Evolutionary conservation across 1,140 invertebrate genomes (phyloP).

Genomic region (Physella acuta): DNA sequence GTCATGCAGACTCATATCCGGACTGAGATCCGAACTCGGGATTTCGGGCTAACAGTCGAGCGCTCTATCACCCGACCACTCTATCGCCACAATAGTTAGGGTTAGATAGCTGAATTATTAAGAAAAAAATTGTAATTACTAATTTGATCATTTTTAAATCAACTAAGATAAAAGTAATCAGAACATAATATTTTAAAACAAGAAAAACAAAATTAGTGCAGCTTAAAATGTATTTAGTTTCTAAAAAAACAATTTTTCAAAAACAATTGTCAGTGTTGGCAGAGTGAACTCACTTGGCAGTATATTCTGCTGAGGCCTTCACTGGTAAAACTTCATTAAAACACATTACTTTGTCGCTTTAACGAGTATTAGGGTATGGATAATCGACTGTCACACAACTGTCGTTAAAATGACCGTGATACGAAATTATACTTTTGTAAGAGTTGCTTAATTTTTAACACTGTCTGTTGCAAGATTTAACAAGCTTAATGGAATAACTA

Average conservation of each 20-base stretch:
- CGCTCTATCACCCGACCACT: too few species aligned
- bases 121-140: too few species aligned
- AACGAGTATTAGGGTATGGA: not conserved
- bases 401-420: not conserved
- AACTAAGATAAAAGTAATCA: not conserved
- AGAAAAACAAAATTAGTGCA: not conserved
- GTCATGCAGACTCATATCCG: too few species aligned
- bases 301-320: not conserved
- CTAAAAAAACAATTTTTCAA: not conserved
- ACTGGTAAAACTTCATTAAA: not conserved
- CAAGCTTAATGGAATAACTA: too few species aligned
- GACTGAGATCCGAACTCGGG: too few species aligned
- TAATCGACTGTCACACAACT: not conserved
- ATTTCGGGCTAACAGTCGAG: too few species aligned
- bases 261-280: not conserved
- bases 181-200: not conserved
- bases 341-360: not conserved
- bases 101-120: too few species aligned
- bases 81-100: too few species aligned
- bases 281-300: not conserved
- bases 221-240: not conserved
- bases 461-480: too few species aligned
- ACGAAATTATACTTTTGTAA: too few species aligned
- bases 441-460: too few species aligned
- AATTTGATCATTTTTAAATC: too few species aligned